phyloP scores from a whole-genome alignment of 2,797 vertebrate genomes.

The Cirrhinus mrigala region DNA sequence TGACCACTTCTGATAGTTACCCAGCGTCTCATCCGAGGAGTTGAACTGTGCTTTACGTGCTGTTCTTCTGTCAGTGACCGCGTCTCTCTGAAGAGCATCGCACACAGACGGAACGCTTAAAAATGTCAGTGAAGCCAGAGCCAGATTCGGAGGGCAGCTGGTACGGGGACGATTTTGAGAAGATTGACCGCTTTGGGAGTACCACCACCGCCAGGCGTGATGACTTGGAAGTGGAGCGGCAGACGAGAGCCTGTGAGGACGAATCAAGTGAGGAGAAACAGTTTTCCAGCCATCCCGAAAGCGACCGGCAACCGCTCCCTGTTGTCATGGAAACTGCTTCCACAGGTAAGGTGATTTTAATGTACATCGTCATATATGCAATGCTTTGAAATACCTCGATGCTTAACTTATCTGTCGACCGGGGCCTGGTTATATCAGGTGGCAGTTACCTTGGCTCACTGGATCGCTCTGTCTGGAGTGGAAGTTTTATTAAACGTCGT shows the following conservation, averaged over 20 bases:
- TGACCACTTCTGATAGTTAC: constrained; percentile 21
- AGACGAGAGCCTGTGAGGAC: constrained; percentile 70
- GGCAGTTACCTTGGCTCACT: background rate
- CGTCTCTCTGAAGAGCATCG: constrained; percentile 35
- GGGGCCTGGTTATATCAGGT: background rate
- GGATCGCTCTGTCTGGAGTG: background rate
- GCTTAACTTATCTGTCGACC: background rate
- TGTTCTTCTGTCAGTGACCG: background rate
- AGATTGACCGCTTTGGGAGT: constrained; percentile 73
- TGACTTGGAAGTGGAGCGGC: constrained; percentile 67
- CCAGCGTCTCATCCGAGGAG: background rate
- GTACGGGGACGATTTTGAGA: constrained; percentile 78
- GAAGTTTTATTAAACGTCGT: background rate
- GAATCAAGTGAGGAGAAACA: constrained; percentile 71
- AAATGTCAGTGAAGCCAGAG: constrained; percentile 80
- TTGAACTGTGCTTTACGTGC: constrained; percentile 16
- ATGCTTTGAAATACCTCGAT: background rate
- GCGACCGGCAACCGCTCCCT: constrained; percentile 80
- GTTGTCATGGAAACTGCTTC: constrained; percentile 97
- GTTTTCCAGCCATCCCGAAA: constrained; percentile 77
- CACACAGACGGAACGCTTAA: constrained; percentile 28
- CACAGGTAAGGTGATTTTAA: constrained; percentile 87
- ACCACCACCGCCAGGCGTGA: constrained; percentile 67
- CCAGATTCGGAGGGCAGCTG: constrained; percentile 75
- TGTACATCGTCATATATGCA: background rate